Conservation (phyloP, 2,113 vertebrate genomes). For the Anolis carolinensis region DNA sequence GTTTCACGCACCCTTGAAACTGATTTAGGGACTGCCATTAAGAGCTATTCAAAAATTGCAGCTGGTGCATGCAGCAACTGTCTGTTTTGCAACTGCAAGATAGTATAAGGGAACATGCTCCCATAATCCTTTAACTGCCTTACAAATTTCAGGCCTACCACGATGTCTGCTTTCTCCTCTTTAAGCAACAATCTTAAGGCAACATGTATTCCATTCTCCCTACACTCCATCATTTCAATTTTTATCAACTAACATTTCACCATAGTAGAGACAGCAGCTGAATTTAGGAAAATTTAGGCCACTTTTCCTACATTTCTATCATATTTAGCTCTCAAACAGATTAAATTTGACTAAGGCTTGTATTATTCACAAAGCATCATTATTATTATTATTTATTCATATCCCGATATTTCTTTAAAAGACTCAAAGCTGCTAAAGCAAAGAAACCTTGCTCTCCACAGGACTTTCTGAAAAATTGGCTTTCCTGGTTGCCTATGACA, state of each 20-base stretch:
- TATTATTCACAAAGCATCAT: not conserved
- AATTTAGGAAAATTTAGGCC: not conserved
- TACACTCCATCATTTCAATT: conserved; percentile 8
- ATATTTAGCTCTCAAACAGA: conserved; percentile 19
- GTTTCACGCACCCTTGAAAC: conserved; percentile 15
- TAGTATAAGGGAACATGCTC: conserved; percentile 3
- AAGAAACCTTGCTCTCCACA: conserved; percentile 14
- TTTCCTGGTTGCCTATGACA: conserved; percentile 14
- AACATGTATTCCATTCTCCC: fast-evolving
- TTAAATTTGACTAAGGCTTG: not conserved
- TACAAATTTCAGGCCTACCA: not conserved
- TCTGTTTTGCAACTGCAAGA: conserved; percentile 22
- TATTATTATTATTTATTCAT: no score
- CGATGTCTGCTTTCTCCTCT: conserved; percentile 13
- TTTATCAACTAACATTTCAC: conserved; percentile 18
- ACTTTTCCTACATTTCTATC: not conserved
- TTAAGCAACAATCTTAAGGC: conserved; percentile 25
- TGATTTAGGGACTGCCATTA: conserved; percentile 24
- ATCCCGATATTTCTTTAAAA: no score
- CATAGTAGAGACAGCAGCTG: conserved; percentile 16
- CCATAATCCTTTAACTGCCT: not conserved
- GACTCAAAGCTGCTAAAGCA: no score
- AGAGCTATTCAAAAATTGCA: conserved; percentile 44
- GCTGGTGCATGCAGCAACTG: conserved; percentile 19
- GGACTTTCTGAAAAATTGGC: conserved; percentile 45